Conservation (phyloP, 2,797 vertebrate species). For the Clarias pachynema region DNA sequence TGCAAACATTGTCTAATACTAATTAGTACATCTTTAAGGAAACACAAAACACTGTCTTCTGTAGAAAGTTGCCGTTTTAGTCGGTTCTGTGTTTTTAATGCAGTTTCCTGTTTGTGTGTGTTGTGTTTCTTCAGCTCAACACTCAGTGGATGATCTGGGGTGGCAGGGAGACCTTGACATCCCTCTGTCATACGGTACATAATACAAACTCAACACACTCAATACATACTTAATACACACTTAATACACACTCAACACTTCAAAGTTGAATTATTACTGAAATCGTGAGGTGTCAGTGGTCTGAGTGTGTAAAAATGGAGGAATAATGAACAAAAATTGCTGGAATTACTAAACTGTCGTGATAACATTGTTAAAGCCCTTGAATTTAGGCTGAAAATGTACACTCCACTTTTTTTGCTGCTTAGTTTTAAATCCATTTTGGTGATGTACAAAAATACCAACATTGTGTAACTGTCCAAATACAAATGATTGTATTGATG, state of each 20-base stretch:
- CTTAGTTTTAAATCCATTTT: too few relatives aligned
- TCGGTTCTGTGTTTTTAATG: not conserved
- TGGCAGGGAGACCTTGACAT: slow-evolving; percentile 76
- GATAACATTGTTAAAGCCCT: not conserved
- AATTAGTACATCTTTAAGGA: not conserved
- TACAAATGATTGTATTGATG: not conserved
- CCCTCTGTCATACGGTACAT: slow-evolving; percentile 76
- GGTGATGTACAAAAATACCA: too few relatives aligned
- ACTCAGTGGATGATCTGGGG: slow-evolving; percentile 75
- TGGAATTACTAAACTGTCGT: not conserved
- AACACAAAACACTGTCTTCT: not conserved
- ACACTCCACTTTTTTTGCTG: too few relatives aligned
- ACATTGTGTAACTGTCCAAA: too few relatives aligned
- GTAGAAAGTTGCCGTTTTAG: not conserved
- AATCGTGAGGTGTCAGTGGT: not conserved
- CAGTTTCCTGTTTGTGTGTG: not conserved
- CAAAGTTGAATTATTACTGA: not conserved
- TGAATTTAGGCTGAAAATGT: too few relatives aligned
- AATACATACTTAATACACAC: slow-evolving; percentile 20
- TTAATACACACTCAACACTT: slow-evolving; percentile 26
- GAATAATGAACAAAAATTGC: too few relatives aligned
- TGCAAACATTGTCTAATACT: not conserved
- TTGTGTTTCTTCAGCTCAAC: slow-evolving; percentile 72
- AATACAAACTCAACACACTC: not conserved
- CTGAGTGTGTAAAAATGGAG: too few relatives aligned